Base-by-base conservation (phyloP, 1,140 invertebrate species). In the Brevipalpus yothersi region DNA sequence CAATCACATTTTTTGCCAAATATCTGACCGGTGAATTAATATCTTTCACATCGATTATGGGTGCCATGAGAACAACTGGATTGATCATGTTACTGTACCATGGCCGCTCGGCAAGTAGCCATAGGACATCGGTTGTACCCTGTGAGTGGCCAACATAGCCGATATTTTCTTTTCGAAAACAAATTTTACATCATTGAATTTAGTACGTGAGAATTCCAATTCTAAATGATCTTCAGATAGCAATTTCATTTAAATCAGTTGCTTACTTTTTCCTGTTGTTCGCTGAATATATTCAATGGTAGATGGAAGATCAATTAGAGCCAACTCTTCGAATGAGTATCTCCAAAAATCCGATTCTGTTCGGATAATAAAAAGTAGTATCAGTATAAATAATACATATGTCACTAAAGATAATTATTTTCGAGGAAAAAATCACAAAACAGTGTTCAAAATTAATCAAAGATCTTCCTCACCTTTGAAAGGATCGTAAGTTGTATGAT, bases 21-120 rank as follows among this genome's bases (percentile, higher is more conserved):
- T 49, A 19, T 49, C 7, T 65, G 10, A 75, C 63, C 7, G 84
- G 82, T 61, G 81, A 82, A 66, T 75, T 78, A 5, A 86, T 75
- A 60, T 85, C 71, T 1, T 75, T 73, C 68, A 85, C 75, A 63
- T 75, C 84, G 0, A 79, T 81, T 0, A 86, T 77, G 1, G 86
- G 87, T 1, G 82, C 86, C 43, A 91, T 69, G 0, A 79, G 79
- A 58, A 80, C 74, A 60, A 72, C 71, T 8, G 66, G 61, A 62
- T 67, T 68, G 13, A 62, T 41, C 17, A 81, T 81, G 13, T 75
- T 65, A 63, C 79, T 79, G 63, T 82, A 83, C 53, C 80, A 73
- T 0, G 80, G 79, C 13, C 71, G 69, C 39, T 73, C 73, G 13
- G 78, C 78, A 15, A 75, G 68, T 75, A 83, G 77, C 9, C 77